A percentile compares a stretch with the other conserved stretches of the same genome.
phyloP scores from a whole-genome alignment of 2,888 invertebrate genomes.

The Apantesis nais region DNA sequence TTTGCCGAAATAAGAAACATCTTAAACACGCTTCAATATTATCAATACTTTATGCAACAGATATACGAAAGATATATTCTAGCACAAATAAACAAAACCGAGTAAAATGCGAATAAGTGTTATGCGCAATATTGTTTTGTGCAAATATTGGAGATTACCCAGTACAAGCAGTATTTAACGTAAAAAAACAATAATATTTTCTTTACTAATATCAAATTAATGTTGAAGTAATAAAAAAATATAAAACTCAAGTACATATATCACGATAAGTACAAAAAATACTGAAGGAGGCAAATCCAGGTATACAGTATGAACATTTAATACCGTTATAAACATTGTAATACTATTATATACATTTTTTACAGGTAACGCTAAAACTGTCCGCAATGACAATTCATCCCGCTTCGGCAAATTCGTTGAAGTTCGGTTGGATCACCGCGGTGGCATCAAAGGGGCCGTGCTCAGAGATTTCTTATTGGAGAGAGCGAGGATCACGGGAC shows the following conservation, averaged over 20 bases:
- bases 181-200: no score
- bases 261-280: no score
- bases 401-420: conserved; percentile 98
- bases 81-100: not conserved
- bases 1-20: not conserved
- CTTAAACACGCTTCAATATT: not conserved
- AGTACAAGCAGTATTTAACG: no score
- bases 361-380: conserved; percentile 96
- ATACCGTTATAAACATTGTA: no score
- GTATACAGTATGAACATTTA: no score
- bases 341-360: not conserved
- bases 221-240: no score
- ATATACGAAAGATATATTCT: not conserved
- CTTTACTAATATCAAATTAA: no score
- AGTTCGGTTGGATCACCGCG: conserved; percentile 94
- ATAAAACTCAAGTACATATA: no score
- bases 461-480: conserved; percentile 96
- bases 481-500: conserved; percentile 95
- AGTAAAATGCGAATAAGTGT: no score
- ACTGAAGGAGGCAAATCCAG: no score
- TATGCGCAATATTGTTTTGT: no score
- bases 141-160: no score
- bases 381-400: conserved; percentile 96
- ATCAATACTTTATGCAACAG: not conserved
- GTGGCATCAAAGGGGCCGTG: conserved; percentile 96